Percentiles rank a stretch among this genome's conserved stretches.
phyloP scores from a whole-genome alignment of 2,797 vertebrate species.

The Allobates femoralis region DNA sequence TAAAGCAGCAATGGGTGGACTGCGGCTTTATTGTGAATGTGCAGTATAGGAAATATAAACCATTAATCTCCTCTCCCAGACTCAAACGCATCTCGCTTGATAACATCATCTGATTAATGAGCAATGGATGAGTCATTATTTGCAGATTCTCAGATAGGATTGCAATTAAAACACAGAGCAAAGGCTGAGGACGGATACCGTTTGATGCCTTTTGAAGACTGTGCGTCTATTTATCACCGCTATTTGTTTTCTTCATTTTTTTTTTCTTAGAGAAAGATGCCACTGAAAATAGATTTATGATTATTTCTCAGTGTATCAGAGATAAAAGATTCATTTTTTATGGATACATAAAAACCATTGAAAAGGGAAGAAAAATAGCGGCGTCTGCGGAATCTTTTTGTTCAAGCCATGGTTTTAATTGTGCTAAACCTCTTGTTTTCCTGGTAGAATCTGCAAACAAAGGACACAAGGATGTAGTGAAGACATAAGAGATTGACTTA shows the following conservation, averaged over 20 bases:
- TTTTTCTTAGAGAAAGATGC: slow-evolving; percentile 31
- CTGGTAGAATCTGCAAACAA: not conserved
- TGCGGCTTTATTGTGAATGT: slow-evolving; percentile 42
- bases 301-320: slow-evolving; percentile 50
- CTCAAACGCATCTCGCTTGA: slow-evolving; percentile 55
- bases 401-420: slow-evolving; percentile 39
- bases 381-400: slow-evolving; percentile 24
- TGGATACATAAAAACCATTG: slow-evolving; percentile 17
- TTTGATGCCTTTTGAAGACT: slow-evolving; percentile 57
- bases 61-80: slow-evolving; percentile 60
- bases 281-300: slow-evolving; percentile 59
- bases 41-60: slow-evolving; percentile 57
- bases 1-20: slow-evolving; percentile 43
- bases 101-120: slow-evolving; percentile 65
- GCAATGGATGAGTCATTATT: slow-evolving; percentile 63
- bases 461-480: slow-evolving; percentile 3
- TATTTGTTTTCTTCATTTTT: slow-evolving; percentile 56
- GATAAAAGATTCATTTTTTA: slow-evolving; percentile 57
- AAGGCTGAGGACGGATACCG: slow-evolving; percentile 55
- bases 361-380: slow-evolving; percentile 24
- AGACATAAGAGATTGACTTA: not conserved
- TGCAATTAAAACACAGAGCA: slow-evolving; percentile 62
- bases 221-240: slow-evolving; percentile 59
- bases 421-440: slow-evolving; percentile 34
- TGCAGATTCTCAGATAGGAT: slow-evolving; percentile 63